Conservation (phyloP, 2,888 invertebrate genomes). For the Troides helena region DNA sequence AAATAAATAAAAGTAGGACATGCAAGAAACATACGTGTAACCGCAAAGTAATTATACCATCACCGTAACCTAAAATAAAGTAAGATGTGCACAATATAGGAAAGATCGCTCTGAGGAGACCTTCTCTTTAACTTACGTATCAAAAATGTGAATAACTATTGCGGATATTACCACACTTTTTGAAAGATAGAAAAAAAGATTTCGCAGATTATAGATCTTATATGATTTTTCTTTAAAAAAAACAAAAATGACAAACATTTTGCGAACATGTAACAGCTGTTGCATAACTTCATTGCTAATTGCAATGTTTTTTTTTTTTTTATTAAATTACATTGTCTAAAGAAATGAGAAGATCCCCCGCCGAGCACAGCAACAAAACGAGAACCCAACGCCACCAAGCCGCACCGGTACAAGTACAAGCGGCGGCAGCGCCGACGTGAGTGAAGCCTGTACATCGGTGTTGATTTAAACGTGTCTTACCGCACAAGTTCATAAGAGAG, state of each 20-base stretch:
- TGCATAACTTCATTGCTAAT: too few species aligned
- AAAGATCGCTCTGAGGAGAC: slow-evolving; percentile 49
- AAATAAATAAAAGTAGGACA: slow-evolving; percentile 39
- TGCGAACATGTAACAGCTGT: too few species aligned
- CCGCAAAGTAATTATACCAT: slow-evolving; percentile 50
- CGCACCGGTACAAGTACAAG: slow-evolving; percentile 36
- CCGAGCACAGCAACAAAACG: slow-evolving; percentile 58
- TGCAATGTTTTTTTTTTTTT: too few species aligned
- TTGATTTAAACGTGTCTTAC: slow-evolving; percentile 84
- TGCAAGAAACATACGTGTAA: slow-evolving; percentile 40
- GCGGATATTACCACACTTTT: too few species aligned
- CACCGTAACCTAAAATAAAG: slow-evolving; percentile 48
- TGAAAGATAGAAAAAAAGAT: too few species aligned
- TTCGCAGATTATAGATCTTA: too few species aligned
- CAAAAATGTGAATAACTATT: too few species aligned
- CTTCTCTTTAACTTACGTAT: slow-evolving; percentile 20
- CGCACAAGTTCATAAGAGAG: slow-evolving; percentile 97
- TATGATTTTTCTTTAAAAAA: too few species aligned
- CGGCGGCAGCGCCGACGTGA: slow-evolving; percentile 57
- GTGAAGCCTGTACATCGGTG: slow-evolving; percentile 60
- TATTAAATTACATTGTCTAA: too few species aligned
- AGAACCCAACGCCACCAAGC: slow-evolving; percentile 73
- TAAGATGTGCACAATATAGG: slow-evolving; percentile 63
- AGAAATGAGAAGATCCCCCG: slow-evolving; percentile 47
- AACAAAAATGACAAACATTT: too few species aligned